These are phyloP conservation scores for Axis porcinus DNA, from an alignment of 2,113 vertebrate species.

Conservation along the genomic window DNA sequence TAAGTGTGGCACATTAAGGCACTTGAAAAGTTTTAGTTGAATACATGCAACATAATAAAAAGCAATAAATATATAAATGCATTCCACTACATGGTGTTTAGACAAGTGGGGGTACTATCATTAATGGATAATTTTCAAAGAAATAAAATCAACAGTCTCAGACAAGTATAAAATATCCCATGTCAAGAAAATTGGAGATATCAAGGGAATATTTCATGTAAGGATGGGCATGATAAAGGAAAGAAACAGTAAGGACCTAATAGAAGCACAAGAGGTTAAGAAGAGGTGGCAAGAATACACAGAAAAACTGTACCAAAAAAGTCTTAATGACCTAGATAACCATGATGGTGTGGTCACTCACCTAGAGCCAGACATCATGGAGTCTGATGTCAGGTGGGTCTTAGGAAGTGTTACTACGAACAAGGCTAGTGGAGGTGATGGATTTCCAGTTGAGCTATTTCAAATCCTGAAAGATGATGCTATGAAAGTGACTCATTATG, in stretches of 20 bases:
- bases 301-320: background rate
- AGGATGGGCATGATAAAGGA: background rate
- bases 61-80: background rate
- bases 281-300: background rate
- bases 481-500: background rate
- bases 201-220: background rate
- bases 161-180: background rate
- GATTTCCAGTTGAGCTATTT: background rate
- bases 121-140: background rate
- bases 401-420: background rate
- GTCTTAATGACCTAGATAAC: background rate
- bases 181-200: background rate
- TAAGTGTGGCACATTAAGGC: background rate
- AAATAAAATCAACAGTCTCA: background rate
- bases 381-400: background rate
- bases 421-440: background rate
- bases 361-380: background rate
- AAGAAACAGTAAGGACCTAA: background rate
- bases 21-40: background rate
- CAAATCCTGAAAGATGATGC: background rate
- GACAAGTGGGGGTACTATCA: background rate
- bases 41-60: background rate
- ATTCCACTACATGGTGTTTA: background rate
- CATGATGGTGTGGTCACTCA: background rate
- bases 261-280: background rate